Conservation (phyloP, 2,888 invertebrate species). For the Sepioteuthis lessoniana region DNA sequence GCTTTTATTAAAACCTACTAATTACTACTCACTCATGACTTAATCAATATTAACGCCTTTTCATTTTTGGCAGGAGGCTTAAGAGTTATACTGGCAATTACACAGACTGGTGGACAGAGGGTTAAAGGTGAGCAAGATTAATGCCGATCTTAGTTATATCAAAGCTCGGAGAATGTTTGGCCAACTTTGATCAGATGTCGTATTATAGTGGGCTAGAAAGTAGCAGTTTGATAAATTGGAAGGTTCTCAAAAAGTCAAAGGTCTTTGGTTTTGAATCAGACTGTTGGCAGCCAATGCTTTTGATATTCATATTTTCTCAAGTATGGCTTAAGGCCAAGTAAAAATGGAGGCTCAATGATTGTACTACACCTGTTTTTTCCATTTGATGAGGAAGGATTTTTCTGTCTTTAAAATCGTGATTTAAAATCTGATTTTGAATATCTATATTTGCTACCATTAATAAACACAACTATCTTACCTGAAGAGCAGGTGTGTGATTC, state of each 20-base stretch:
- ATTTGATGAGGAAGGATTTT: no score
- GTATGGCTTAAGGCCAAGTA: background rate
- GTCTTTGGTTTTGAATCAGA: background rate
- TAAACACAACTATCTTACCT: no score
- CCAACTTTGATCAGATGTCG: background rate
- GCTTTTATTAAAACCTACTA: slow-evolving; percentile 33
- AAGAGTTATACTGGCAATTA: background rate
- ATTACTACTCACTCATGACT: background rate
- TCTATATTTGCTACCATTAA: no score
- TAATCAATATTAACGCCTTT: background rate
- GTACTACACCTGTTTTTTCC: no score
- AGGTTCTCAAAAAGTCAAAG: background rate
- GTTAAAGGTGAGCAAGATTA: background rate
- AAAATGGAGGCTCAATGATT: no score
- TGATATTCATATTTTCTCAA: background rate
- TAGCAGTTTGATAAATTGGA: background rate
- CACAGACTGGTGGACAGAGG: background rate
- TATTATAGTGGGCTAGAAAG: background rate
- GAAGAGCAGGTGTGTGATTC: no score
- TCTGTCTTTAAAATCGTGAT: no score
- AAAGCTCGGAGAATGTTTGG: background rate
- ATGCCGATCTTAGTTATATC: background rate
- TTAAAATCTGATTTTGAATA: no score
- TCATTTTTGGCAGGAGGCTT: background rate
- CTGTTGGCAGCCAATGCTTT: background rate